Percentiles rank a stretch among this genome's conserved stretches.
These are phyloP conservation scores for Enteromius paludinosus DNA, from an alignment of 2,797 vertebrate genomes.

Conservation along the genomic window DNA sequence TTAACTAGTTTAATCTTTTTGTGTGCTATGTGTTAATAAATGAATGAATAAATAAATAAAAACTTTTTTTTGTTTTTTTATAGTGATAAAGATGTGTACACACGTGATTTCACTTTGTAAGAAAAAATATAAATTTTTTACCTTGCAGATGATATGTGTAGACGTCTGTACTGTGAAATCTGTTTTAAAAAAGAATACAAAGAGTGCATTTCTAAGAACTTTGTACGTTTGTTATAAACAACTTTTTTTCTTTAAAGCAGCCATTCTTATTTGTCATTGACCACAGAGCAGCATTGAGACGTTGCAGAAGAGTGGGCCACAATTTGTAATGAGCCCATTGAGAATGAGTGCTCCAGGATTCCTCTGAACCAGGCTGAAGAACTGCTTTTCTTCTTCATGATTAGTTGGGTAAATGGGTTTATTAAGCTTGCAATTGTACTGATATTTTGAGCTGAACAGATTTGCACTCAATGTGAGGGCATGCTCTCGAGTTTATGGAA, in stretches of 20 bases:
- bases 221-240: neutral
- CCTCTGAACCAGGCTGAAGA: constrained; percentile 51
- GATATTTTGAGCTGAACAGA: constrained; percentile 53
- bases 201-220: neutral
- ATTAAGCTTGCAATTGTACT: constrained; percentile 62
- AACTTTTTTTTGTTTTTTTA: neutral
- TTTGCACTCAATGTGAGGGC: constrained; percentile 54
- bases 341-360: constrained; percentile 31
- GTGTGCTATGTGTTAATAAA: neutral
- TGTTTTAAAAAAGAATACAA: neutral
- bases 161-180: neutral
- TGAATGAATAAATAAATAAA: neutral
- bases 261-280: neutral
- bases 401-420: constrained; percentile 60
- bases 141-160: neutral
- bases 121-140: neutral
- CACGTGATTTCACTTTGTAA: neutral
- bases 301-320: constrained; percentile 46
- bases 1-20: neutral
- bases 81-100: no score
- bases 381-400: constrained; percentile 49
- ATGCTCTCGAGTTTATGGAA: constrained; percentile 59
- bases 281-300: constrained; percentile 51
- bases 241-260: neutral
- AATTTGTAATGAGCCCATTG: constrained; percentile 55